These are phyloP conservation scores for Tupaia tana DNA, from an alignment of 2,113 vertebrate species.

Conservation along the genomic window DNA sequence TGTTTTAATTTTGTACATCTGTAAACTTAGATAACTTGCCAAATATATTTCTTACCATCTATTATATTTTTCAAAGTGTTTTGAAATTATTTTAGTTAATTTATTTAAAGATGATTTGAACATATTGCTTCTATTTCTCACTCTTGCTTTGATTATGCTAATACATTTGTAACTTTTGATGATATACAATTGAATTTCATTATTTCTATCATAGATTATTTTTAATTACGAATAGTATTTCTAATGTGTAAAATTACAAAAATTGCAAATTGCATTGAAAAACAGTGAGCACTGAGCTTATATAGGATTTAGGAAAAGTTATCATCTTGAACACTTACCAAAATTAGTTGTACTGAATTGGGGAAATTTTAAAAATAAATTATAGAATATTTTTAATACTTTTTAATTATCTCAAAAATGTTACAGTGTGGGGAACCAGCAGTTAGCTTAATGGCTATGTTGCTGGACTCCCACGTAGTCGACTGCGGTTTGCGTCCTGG, in stretches of 20 bases:
- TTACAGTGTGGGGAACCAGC: not conserved
- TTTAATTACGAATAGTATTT: constrained; percentile 53
- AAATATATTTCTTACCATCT: not conserved
- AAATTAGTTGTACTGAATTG: constrained; percentile 45
- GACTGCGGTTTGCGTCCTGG: no score
- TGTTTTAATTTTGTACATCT: constrained; percentile 17
- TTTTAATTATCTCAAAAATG: constrained; percentile 20
- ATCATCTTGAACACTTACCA: not conserved
- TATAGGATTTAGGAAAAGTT: constrained; percentile 52
- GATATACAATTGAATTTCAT: constrained; percentile 31
- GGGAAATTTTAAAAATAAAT: not conserved
- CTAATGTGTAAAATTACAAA: constrained; percentile 14
- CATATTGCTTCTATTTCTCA: constrained; percentile 2
- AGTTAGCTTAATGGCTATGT: no score
- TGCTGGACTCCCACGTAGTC: no score
- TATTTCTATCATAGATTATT: constrained; percentile 37
- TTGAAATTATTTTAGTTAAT: constrained; percentile 12
- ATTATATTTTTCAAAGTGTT: not conserved
- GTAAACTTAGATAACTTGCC: not conserved
- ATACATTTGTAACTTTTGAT: constrained; percentile 27
- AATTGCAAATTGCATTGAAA: constrained; percentile 33
- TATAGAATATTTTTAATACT: constrained; percentile 29
- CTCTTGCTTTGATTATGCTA: constrained; percentile 32
- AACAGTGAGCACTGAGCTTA: constrained; percentile 40
- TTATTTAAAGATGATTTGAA: constrained; percentile 32